Conservation (phyloP, 2,113 vertebrate genomes). For the Pluvianellus socialis region DNA sequence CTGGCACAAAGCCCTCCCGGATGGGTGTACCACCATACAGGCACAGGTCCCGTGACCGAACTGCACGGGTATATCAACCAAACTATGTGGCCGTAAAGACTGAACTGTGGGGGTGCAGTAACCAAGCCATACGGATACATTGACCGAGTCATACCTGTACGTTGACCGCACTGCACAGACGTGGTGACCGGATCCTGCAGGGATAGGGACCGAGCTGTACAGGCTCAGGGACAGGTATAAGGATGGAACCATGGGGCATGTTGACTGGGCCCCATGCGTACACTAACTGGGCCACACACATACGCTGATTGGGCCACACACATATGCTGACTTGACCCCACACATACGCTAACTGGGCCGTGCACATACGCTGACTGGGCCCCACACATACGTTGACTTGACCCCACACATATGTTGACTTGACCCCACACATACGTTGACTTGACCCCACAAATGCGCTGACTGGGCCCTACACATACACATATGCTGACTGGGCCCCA, state of each 20-base stretch:
- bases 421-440: no score
- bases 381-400: no score
- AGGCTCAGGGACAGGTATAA: background rate
- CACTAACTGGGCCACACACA: background rate
- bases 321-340: no score
- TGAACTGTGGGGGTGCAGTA: rapidly evolving
- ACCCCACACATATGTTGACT: no score
- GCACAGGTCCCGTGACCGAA: background rate
- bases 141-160: background rate
- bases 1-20: background rate
- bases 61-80: rapidly evolving
- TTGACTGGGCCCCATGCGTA: background rate
- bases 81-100: no score
- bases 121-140: rapidly evolving
- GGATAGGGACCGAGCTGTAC: rapidly evolving
- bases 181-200: rapidly evolving
- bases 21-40: rapidly evolving
- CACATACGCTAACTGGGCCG: no score
- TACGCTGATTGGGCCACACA: no score
- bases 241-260: rapidly evolving
- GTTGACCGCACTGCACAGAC: rapidly evolving
- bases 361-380: no score
- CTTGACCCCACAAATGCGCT: no score
- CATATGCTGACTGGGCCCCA: background rate
- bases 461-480: no score